A percentile compares a stretch with the other conserved stretches of the same genome.
These are phyloP conservation scores for Melipona beecheii DNA, from an alignment of 2,888 invertebrate genomes.

Conservation along the genomic window DNA sequence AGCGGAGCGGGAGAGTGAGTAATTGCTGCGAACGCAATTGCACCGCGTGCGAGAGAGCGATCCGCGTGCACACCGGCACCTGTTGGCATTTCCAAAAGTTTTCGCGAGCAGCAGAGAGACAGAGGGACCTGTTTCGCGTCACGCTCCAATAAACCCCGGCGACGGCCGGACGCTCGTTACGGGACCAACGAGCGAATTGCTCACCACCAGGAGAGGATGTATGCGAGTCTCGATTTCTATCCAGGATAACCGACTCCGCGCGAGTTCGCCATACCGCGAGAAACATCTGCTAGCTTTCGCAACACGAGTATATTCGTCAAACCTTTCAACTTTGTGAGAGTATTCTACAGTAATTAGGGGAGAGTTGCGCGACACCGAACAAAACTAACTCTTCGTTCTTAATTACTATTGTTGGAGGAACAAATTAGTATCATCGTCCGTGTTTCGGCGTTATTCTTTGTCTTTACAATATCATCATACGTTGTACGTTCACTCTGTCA, in stretches of 20 bases:
- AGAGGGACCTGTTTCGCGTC: slow-evolving; percentile 37
- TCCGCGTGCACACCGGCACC: slow-evolving; percentile 44
- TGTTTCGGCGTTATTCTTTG: too few species aligned
- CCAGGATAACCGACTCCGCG: background rate
- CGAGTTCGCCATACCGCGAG: background rate
- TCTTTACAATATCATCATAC: too few species aligned
- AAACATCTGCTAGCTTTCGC: background rate
- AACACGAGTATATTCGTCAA: background rate
- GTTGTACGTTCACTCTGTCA: too few species aligned
- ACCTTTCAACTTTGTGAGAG: too few species aligned
- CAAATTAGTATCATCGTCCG: too few species aligned
- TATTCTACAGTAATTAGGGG: too few species aligned
- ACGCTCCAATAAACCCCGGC: slow-evolving; percentile 40
- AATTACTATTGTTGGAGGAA: too few species aligned
- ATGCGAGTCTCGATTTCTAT: background rate
- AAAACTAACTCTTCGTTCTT: too few species aligned
- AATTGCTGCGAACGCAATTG: slow-evolving; percentile 47
- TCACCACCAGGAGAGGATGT: background rate
- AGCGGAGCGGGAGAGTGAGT: slow-evolving; percentile 58
- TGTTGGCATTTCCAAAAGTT: slow-evolving; percentile 45
- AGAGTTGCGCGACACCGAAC: too few species aligned
- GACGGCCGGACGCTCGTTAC: background rate
- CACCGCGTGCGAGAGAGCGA: slow-evolving; percentile 45
- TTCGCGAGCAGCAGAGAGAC: slow-evolving; percentile 18
- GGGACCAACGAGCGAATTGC: background rate